Base-by-base conservation (phyloP, 2,797 vertebrate species). In the Meda fulgida region DNA sequence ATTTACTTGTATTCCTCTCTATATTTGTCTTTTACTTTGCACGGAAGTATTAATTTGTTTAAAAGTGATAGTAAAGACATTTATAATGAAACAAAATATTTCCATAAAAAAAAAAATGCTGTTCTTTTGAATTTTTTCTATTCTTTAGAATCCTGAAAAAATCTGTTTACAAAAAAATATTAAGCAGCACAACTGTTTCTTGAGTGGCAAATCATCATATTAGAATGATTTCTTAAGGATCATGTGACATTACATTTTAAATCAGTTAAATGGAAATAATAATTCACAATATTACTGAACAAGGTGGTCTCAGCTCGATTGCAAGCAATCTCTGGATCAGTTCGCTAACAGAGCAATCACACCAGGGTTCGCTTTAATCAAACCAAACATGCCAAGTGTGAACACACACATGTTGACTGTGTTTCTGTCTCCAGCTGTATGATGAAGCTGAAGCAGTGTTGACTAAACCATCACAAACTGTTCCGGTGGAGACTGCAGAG, bases 391-490 rank as follows among this genome's bases (percentile, higher is more conserved):
- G 23, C 9, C 9, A n/a, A 1, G 21, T 55, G 21, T 23, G 23
- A 58, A n/a, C 23, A 58, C 23, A 0, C 23, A 0, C 23, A 3
- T 53, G n/a, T 34, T 40, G 7, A 60, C 0, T 51, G 46, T 55
- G 83, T 75, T 81, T 58, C 16, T 85, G 14, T 85, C 75, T 66
- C 48, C 87, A 97, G 97, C 95, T 97, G 94, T 96, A 96, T 53
- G 96, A 96, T 89, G 96, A 97, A 92, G 96, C 96, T 51, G 97
- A 97, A 92, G 94, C 94, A 84, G 93, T 97, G 88, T 92, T 97
- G 89, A 94, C 94, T 81, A 86, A 86, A 38, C 88, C 94, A 3
- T 87, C 89, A 29, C 95, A 94, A 85, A 93, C 93, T 81, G 91
- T 91, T 60, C 55, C 92, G 77, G 87, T 90, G 0, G 93, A 94